These are phyloP conservation scores for Anoplius nigerrimus DNA, from an alignment of 2,888 invertebrate species.

Conservation along the genomic window DNA sequence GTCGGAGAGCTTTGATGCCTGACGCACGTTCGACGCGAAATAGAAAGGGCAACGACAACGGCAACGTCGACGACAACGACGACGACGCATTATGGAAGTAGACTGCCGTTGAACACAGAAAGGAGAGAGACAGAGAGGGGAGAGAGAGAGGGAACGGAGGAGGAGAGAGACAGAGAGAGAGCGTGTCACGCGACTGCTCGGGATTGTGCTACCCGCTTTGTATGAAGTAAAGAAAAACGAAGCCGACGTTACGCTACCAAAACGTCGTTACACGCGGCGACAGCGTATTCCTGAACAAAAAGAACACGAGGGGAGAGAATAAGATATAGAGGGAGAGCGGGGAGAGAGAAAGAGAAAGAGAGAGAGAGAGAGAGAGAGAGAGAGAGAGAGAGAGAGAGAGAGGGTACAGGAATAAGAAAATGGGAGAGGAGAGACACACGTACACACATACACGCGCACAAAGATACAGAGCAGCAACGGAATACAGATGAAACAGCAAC, in stretches of 20 bases:
- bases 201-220: no score
- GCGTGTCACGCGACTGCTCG: no score
- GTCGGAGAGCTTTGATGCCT: no score
- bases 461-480: not conserved
- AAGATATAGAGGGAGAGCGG: slow-evolving; percentile 1
- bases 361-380: not conserved
- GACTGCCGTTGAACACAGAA: slow-evolving; percentile 2
- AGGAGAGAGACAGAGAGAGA: not conserved
- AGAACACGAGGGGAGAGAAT: not conserved
- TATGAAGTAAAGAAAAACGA: no score
- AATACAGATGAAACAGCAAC: not conserved
- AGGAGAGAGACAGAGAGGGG: slow-evolving; percentile 31
- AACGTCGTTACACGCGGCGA: slow-evolving; percentile 1
- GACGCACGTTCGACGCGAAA: no score
- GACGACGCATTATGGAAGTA: slow-evolving; percentile 3
- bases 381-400: slow-evolving; percentile 11
- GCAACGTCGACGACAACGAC: not conserved
- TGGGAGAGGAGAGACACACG: not conserved
- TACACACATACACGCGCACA: not conserved
- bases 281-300: not conserved
- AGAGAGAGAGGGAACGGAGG: not conserved
- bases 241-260: not conserved
- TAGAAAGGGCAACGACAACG: no score
- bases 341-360: not conserved
- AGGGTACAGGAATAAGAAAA: not conserved